Evolutionary conservation across 2,113 vertebrate genomes (phyloP), one percentile per base, ranked within the genome.

Genomic region (Elgaria multicarinata): DNA sequence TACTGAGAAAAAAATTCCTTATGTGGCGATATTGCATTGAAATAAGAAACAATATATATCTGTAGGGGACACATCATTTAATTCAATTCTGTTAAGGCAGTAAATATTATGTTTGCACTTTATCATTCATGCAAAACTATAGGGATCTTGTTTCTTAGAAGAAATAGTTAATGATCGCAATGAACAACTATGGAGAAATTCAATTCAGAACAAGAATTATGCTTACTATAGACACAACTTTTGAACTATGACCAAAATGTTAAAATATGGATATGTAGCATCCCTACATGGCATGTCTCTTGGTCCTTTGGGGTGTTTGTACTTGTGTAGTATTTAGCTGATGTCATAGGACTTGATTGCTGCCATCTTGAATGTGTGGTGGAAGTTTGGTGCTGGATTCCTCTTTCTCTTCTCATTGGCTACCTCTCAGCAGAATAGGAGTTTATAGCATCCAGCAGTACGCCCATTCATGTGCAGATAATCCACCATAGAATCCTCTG

Each of bases 401-500:
- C 46, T 46, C 14, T 36, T 83, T 69, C 81, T 31, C 26, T 20
- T 69, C 13, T 69, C 9, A 18, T 46, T 46, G 64, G 39, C 2
- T 69, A 6, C 28, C 3, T 20, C 39, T 78, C 3, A 78, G 42
- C 46, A 39, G 39, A 36, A 20, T 12, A 58, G 20, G 36, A 62
- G 14, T 22, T n/a, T 76, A 33, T 75, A 36, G 53, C 44, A 77
- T 74, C 67, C 50, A 6, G 28, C 10, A 7, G 50, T 53, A 53
- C 58, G 89, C 26, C 78, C 82, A 66, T 31, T 91, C 89, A 82
- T n/a, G 16, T 84, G 85, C 67, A 75, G 74, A 50, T 18, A 46
- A 67, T 75, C 4, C 90, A n/a, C 24, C 91, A 83, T 94, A 88
- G 88, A 94, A 93, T 83, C 24, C 64, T 94, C 58, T 14, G 0